Evolutionary conservation across 2,888 invertebrate genomes (phyloP).

Genomic region (Pharmacophagus antenor): DNA sequence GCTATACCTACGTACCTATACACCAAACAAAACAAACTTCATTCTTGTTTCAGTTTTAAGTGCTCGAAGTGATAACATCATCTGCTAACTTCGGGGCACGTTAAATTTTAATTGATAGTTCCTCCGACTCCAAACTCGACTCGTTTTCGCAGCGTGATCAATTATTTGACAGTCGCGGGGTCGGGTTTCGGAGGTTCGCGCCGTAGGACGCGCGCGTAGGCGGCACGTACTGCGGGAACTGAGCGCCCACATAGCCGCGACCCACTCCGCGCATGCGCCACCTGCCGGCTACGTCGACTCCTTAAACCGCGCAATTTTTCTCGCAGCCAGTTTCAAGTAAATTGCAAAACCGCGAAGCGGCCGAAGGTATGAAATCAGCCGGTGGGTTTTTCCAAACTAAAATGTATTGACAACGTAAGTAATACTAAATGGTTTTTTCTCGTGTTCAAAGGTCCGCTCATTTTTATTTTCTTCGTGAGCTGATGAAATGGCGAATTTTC

Average conservation of each 20-base stretch:
- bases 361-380: constrained; percentile 60
- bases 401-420: constrained; percentile 33
- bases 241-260: constrained; percentile 38
- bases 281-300: constrained; percentile 44
- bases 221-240: constrained; percentile 54
- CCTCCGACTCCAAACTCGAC: constrained; percentile 27
- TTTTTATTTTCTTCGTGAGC: background rate
- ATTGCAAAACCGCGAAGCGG: constrained; percentile 70
- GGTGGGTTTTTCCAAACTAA: constrained; percentile 61
- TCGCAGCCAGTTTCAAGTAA: constrained; percentile 65
- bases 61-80: constrained; percentile 43
- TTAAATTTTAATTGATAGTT: constrained; percentile 47
- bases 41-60: constrained; percentile 14
- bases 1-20: constrained; percentile 27
- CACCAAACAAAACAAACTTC: constrained; percentile 25
- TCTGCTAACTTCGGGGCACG: constrained; percentile 16
- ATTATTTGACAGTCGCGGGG: constrained; percentile 62
- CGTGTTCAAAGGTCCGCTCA: no score
- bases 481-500: no score
- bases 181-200: constrained; percentile 38
- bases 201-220: constrained; percentile 43
- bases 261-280: constrained; percentile 54
- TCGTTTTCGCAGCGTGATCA: constrained; percentile 58
- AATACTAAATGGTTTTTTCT: constrained; percentile 19
- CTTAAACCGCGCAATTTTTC: constrained; percentile 64